These are phyloP conservation scores for Myotis lucifugus DNA, from an alignment of 2,113 vertebrate genomes.

Conservation along the genomic window DNA sequence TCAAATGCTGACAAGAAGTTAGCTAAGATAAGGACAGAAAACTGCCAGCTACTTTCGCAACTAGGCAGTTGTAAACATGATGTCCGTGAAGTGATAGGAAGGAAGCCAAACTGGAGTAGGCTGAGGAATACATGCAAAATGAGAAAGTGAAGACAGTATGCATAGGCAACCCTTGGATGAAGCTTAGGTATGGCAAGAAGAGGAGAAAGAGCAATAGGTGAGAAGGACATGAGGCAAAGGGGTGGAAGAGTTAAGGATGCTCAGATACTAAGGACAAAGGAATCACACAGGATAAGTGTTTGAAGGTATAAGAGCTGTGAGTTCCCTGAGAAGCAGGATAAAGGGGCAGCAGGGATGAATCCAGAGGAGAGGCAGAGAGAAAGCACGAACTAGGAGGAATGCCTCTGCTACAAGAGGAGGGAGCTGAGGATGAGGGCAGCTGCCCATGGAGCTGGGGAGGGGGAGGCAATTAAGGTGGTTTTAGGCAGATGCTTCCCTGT, in stretches of 20 bases:
- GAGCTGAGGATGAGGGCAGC: background rate
- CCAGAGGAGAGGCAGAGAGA: background rate
- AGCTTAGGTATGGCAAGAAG: background rate
- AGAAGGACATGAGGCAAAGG: background rate
- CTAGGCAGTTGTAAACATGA: background rate
- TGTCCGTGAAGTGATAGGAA: background rate
- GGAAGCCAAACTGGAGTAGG: background rate
- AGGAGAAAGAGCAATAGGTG: background rate
- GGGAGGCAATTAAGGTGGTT: background rate
- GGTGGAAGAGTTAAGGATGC: background rate
- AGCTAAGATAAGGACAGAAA: background rate
- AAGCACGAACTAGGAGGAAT: background rate
- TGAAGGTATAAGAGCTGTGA: background rate
- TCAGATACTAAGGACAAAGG: background rate
- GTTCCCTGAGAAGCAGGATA: background rate
- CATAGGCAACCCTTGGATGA: background rate
- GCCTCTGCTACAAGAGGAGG: background rate
- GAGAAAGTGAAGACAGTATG: background rate
- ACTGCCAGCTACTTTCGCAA: background rate
- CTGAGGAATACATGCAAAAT: background rate
- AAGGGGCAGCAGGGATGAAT: background rate
- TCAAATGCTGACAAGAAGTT: background rate
- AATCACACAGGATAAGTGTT: background rate
- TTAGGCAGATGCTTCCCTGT: background rate
- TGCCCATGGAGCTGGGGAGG: background rate